phyloP scores from a whole-genome alignment of 2,888 invertebrate species.

The Alviniconcha strummeri region DNA sequence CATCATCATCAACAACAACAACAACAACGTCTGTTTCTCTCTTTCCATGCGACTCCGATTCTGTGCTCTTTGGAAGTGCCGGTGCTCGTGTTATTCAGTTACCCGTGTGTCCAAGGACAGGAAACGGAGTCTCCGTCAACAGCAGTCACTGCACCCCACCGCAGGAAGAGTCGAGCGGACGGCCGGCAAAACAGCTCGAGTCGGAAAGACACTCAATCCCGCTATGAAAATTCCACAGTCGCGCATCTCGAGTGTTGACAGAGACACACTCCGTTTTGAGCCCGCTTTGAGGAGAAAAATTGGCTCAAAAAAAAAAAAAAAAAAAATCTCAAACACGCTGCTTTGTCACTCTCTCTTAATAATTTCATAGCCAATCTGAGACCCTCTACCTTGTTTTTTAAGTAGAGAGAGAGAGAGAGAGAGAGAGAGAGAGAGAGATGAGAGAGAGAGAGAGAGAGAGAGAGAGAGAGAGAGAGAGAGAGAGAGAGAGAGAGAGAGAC shows the following conservation, averaged over 20 bases:
- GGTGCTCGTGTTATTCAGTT: too few relatives aligned
- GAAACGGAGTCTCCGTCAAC: neutral
- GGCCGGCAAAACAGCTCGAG: too few relatives aligned
- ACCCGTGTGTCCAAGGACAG: too few relatives aligned
- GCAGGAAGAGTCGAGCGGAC: neutral
- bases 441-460: neutral
- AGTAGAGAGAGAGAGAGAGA: neutral
- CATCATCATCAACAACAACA: too few relatives aligned
- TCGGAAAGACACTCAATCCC: neutral
- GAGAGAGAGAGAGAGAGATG: neutral
- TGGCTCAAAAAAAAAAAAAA: constrained; percentile 3
- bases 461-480: neutral
- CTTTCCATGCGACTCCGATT: too few relatives aligned
- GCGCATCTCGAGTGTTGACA: neutral
- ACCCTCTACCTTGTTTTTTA: neutral
- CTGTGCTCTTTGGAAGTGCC: too few relatives aligned
- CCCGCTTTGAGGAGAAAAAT: neutral
- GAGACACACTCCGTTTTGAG: neutral
- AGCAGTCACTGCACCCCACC: neutral
- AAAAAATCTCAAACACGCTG: neutral
- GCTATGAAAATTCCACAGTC: constrained; percentile 11
- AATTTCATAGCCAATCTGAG: constrained; percentile 4
- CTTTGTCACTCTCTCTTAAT: neutral
- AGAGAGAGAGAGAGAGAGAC: neutral
- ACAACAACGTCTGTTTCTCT: too few relatives aligned